Evolutionary conservation across 2,113 vertebrate genomes (phyloP), one percentile per base, ranked within the genome.

Genomic region (Nothobranchius furzeri): DNA sequence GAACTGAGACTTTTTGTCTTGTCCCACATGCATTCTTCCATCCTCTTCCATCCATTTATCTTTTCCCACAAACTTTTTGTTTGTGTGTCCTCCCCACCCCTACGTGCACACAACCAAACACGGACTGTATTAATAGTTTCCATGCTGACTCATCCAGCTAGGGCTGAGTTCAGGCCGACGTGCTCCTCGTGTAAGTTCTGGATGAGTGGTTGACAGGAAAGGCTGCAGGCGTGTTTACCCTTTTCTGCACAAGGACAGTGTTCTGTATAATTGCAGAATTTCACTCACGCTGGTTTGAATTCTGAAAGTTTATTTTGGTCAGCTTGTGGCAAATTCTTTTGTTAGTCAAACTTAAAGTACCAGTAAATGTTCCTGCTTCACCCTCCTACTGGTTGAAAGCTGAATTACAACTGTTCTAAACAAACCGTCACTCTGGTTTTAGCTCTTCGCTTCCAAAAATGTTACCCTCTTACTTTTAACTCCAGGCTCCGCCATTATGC

Each of bases 11-110:
- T 30, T 30, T 30, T 30, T 30, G 72, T 72, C 49, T 40, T 6
- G 49, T 75, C 73, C 75, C 85, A 81, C 77, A 67, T 78, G 76
- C 79, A 83, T 83, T 82, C 73, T 64, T 54, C 36, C 81, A 85
- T 87, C 82, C 81, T 79, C 73, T 79, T 30, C 50, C 42, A 60
- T 82, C 72, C 64, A 76, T 76, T 78, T 57, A 53, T 70, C 56
- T 47, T 64, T 71, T 79, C 83, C 76, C 61, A 82, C 82, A 48
- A 20, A 46, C n/a, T 68, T 73, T 70, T 64, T 81, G 36, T 77
- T 58, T 78, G 9, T 68, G 17, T 71, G 7, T 42, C 30, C 35
- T 15, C 17, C 24, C 24, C 36, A 7, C 30, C 17, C 42, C 60
- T 7, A 4, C 36, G 17, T 30, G 6, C 49, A 14, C 66, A 24